Percentiles rank a stretch among this genome's conserved stretches.
phyloP scores from a whole-genome alignment of 2,888 invertebrate genomes.

The Zhuqinia jingwanae region DNA sequence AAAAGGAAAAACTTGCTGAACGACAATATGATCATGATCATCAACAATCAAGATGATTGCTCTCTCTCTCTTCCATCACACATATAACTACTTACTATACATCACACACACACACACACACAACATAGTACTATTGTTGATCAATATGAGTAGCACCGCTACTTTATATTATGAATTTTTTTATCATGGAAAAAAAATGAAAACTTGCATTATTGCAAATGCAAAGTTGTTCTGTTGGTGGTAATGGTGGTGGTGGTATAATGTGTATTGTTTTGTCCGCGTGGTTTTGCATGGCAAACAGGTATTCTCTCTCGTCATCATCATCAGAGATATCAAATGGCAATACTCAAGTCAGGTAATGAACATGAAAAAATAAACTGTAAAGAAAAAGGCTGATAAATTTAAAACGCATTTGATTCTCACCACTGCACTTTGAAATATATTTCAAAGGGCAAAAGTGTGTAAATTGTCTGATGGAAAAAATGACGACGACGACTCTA shows the following conservation, averaged over 20 bases:
- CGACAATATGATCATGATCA: conserved; percentile 33
- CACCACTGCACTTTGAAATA: conserved; percentile 27
- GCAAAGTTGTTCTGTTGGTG: not conserved
- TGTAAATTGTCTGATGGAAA: conserved; percentile 26
- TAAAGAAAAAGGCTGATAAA: conserved; percentile 11
- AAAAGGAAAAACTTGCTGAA: conserved; percentile 66
- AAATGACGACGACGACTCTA: conserved; percentile 1
- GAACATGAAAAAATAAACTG: not conserved
- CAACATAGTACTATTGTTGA: too few species aligned
- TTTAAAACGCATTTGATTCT: conserved; percentile 22
- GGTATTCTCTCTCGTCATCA: conserved; percentile 45
- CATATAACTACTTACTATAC: too few species aligned
- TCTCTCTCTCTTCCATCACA: not conserved
- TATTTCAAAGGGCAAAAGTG: conserved; percentile 40
- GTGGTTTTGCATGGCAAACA: conserved; percentile 44
- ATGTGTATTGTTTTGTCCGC: not conserved
- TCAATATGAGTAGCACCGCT: not conserved
- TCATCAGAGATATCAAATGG: conserved; percentile 36
- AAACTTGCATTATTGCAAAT: conserved; percentile 6
- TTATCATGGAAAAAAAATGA: conserved; percentile 51
- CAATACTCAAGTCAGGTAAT: conserved; percentile 33
- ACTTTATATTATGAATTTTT: not conserved
- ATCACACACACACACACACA: too few species aligned
- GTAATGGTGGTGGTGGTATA: not conserved
- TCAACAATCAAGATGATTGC: conserved; percentile 19